Base-by-base conservation (phyloP, 2,797 vertebrate species). In the Enteromius thamalakanensis region DNA sequence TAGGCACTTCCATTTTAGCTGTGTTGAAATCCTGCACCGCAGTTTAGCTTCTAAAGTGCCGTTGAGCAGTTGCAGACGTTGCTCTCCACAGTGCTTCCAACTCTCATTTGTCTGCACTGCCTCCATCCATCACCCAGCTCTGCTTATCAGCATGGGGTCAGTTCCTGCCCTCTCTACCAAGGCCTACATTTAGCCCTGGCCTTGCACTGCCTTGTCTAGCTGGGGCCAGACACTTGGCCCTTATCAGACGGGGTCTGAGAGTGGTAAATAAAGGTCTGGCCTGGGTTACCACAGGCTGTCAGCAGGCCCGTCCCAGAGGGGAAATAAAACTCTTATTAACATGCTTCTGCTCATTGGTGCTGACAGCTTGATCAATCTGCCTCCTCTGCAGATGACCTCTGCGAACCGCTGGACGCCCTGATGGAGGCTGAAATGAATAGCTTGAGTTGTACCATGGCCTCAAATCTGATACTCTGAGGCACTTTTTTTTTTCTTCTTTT, bases 291-390 rank as follows among this genome's bases (percentile, higher is more conserved):
- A 1, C 53, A 64, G 69, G 65, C 84, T 84, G 85, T 87, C 84
- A 78, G 82, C 83, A 80, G 80, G 49, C 69, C 80, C 21, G 49
- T 82, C 86, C 88, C 85, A 77, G 83, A 72, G 83, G 84, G 86
- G 85, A 84, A 85, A 87, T 90, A 84, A 84, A 87, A 85, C 84
- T 83, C 72, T 70, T 85, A 84, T 85, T 88, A 87, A 90, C 84
- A 84, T 87, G 81, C 86, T 82, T 77, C 71, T 75, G 78, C 79
- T 87, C 84, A 55, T 79, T 75, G 51, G 81, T 15, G 84, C 81
- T 86, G 88, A 89, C 87, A 90, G 87, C 83, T 72, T 82, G 81
- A 88, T 88, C 87, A 85, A 85, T 89, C 78, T 72, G 65, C 77
- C 32, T 80, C 86, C 82, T 80, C 64, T 70, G 47, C 78, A 37